A percentile compares a stretch with the other conserved stretches of the same genome.
These are phyloP conservation scores for Phacellophora camtschatica DNA, from an alignment of 30 jellyfish, hydroid and myxozoan genomes.

Conservation along the genomic window DNA sequence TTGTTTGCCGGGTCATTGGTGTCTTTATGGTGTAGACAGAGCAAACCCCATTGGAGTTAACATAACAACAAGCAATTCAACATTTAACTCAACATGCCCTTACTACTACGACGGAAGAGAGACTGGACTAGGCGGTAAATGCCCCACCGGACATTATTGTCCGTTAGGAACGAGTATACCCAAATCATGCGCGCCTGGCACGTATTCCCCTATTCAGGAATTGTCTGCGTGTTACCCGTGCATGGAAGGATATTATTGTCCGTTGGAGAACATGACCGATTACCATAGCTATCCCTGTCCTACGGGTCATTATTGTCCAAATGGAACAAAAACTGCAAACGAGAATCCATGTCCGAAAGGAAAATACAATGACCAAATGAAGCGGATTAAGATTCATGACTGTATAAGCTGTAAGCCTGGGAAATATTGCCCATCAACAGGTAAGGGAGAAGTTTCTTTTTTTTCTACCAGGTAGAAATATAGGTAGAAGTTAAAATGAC, in stretches of 20 bases:
- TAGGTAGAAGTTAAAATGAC: too few relatives aligned
- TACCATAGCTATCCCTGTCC: conserved; percentile 86
- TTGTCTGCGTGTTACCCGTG: conserved; percentile 85
- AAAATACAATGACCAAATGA: conserved; percentile 65
- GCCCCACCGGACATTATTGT: conserved; percentile 96
- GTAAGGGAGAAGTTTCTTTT: conserved; percentile 11
- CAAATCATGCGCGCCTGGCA: conserved; percentile 80
- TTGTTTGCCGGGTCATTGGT: conserved; percentile 93
- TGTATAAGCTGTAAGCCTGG: conserved; percentile 91
- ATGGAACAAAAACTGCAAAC: conserved; percentile 77
- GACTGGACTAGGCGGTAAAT: conserved; percentile 92
- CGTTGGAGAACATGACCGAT: conserved; percentile 78
- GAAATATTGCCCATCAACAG: conserved; percentile 81
- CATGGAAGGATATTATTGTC: conserved; percentile 93
- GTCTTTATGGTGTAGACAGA: conserved; percentile 91
- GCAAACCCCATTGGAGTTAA: conserved; percentile 87
- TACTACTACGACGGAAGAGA: conserved; percentile 84
- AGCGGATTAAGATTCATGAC: conserved; percentile 47
- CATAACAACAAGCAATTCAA: conserved; percentile 26
- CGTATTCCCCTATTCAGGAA: conserved; percentile 81
- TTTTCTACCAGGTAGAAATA: too few relatives aligned
- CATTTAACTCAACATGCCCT: conserved; percentile 77
- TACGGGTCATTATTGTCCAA: conserved; percentile 92
- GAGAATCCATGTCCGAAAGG: conserved; percentile 88
- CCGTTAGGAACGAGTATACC: conserved; percentile 82